Evolutionary conservation across 2,797 vertebrate species (phyloP).

Genomic region (Lophotriccus pileatus): DNA sequence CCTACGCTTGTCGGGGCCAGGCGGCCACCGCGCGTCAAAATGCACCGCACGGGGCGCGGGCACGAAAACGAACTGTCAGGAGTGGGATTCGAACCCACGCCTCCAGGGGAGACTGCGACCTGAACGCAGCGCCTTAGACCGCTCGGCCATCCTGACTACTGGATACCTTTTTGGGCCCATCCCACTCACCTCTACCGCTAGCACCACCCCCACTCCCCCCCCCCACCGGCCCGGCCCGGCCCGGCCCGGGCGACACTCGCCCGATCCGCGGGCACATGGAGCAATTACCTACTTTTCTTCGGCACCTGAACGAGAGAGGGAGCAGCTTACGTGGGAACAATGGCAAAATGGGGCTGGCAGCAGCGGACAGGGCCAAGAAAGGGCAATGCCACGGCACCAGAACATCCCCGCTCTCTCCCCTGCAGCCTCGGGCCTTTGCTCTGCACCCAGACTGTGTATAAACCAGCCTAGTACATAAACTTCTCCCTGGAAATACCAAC

Average conservation of each 20-base stretch:
- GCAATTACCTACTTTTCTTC: not conserved
- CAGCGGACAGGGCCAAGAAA: not conserved
- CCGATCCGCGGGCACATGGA: not conserved
- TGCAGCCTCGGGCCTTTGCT: not conserved
- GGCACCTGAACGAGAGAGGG: rapidly evolving
- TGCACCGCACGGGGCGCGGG: rapidly evolving
- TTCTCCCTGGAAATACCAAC: rapidly evolving
- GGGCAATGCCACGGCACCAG: not conserved
- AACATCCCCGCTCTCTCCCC: rapidly evolving
- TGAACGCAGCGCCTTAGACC: slow-evolving; percentile 76
- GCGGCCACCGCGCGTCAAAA: rapidly evolving
- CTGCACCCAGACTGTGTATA: rapidly evolving
- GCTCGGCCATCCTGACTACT: slow-evolving; percentile 75
- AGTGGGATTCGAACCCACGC: slow-evolving; percentile 74
- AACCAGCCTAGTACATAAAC: not conserved
- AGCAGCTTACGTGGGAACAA: not conserved
- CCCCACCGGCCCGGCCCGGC: rapidly evolving
- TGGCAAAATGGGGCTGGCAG: not conserved
- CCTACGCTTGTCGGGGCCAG: rapidly evolving
- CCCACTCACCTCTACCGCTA: rapidly evolving
- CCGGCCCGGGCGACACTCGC: not conserved
- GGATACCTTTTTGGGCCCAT: rapidly evolving
- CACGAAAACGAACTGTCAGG: slow-evolving; percentile 24
- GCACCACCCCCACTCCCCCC: too few species aligned
- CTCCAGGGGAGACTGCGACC: slow-evolving; percentile 74